Evolutionary conservation across 2,797 vertebrate genomes (phyloP).

Genomic region (Thamnophis elegans): DNA sequence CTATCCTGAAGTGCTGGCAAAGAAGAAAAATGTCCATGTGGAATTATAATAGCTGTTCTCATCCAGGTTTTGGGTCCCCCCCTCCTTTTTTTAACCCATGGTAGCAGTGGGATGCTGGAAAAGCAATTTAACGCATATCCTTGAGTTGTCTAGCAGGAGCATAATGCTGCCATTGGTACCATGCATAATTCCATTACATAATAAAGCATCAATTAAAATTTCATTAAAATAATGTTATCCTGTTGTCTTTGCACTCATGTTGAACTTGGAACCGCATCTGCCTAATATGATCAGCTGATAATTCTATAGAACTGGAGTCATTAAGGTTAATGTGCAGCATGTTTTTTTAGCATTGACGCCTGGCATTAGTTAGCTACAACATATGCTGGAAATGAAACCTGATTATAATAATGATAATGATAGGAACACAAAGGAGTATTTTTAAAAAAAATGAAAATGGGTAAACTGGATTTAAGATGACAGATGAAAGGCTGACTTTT

Average conservation of each 20-base stretch:
- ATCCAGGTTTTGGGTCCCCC: neutral
- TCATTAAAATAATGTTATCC: constrained; percentile 66
- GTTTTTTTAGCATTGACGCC: constrained; percentile 29
- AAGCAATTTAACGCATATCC: constrained; percentile 31
- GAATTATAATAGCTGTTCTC: constrained; percentile 43
- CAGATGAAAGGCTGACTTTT: constrained; percentile 21
- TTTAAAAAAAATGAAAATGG: constrained; percentile 21
- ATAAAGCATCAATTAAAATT: constrained; percentile 67
- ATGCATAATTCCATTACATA: constrained; percentile 47
- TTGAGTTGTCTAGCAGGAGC: constrained; percentile 41
- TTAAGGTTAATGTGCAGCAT: constrained; percentile 63
- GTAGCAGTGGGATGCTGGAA: constrained; percentile 50
- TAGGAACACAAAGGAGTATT: constrained; percentile 43
- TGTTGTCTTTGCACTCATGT: constrained; percentile 60
- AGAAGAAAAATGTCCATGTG: constrained; percentile 22
- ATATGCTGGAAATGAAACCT: constrained; percentile 58
- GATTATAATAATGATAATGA: constrained; percentile 45
- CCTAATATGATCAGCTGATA: constrained; percentile 52
- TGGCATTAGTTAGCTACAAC: constrained; percentile 31
- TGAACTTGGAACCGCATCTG: constrained; percentile 52
- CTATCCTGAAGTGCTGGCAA: constrained; percentile 24
- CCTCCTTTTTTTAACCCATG: constrained; percentile 16
- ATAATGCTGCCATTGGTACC: constrained; percentile 53
- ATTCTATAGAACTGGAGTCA: constrained; percentile 37
- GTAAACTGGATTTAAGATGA: constrained; percentile 3